These are phyloP conservation scores for Rhopalosiphum nymphaeae DNA, from an alignment of 2,888 invertebrate species.

Conservation along the genomic window DNA sequence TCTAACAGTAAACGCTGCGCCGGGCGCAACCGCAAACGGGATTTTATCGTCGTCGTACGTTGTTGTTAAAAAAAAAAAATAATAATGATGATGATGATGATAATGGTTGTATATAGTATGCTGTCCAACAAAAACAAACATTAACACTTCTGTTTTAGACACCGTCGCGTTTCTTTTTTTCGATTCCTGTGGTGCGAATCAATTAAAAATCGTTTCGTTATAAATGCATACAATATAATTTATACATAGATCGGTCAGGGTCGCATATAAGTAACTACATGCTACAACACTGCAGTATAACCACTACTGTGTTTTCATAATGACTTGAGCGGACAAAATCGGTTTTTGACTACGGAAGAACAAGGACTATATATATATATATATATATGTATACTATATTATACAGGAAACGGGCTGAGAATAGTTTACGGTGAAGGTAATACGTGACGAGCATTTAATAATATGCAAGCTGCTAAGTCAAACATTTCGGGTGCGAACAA, in stretches of 20 bases:
- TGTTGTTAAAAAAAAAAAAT: conserved; percentile 13
- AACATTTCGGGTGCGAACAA: neutral
- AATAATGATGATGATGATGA: neutral
- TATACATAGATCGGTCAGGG: neutral
- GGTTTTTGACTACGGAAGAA: neutral
- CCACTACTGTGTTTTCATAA: neutral
- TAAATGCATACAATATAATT: neutral
- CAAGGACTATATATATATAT: no score
- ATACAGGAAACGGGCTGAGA: neutral
- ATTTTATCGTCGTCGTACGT: conserved; percentile 17
- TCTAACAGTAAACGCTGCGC: neutral
- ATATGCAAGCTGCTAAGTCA: neutral
- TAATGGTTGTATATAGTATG: neutral
- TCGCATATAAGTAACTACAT: neutral
- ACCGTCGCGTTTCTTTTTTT: neutral
- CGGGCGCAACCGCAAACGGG: conserved; percentile 1
- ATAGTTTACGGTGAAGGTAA: neutral
- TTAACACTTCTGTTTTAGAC: neutral
- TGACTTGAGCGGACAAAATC: neutral
- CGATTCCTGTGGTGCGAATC: neutral
- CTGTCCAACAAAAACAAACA: neutral
- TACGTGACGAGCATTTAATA: neutral
- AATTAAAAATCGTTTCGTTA: conserved; percentile 12
- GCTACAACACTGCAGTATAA: neutral
- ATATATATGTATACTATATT: neutral